Percentiles rank a stretch among this genome's conserved stretches.
Conservation (phyloP, 2,113 vertebrate species). For the Aleadryas rufinucha region DNA sequence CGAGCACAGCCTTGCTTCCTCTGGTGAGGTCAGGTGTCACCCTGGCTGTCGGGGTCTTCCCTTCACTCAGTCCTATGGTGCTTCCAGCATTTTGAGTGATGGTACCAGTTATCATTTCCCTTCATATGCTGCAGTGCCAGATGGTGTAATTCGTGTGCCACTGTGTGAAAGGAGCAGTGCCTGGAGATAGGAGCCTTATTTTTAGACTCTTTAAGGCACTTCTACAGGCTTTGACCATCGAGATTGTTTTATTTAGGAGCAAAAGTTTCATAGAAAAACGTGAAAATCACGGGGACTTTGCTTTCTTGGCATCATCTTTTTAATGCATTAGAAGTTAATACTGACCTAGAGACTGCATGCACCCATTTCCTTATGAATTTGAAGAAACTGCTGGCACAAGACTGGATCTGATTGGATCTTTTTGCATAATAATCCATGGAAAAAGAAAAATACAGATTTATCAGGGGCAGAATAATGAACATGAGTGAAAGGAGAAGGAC, state of each 20-base stretch:
- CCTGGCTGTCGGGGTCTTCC: not conserved
- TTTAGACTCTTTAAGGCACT: not conserved
- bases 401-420: not conserved
- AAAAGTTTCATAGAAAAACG: not conserved
- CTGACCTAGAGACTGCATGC: not conserved
- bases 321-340: not conserved
- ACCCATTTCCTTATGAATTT: not conserved
- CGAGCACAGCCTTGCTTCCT: not conserved
- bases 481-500: not conserved
- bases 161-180: not conserved
- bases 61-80: rapidly evolving
- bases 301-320: not conserved
- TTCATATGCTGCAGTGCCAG: not conserved
- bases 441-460: not conserved
- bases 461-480: not conserved
- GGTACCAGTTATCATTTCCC: not conserved
- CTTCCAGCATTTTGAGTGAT: not conserved
- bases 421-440: rapidly evolving
- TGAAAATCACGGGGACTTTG: not conserved
- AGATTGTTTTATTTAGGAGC: not conserved
- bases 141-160: rapidly evolving
- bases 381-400: not conserved
- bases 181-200: not conserved
- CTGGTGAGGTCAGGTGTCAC: not conserved
- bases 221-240: not conserved